These are phyloP conservation scores for Blastobasis lacticolella DNA, from an alignment of 2,888 invertebrate species.

Conservation along the genomic window DNA sequence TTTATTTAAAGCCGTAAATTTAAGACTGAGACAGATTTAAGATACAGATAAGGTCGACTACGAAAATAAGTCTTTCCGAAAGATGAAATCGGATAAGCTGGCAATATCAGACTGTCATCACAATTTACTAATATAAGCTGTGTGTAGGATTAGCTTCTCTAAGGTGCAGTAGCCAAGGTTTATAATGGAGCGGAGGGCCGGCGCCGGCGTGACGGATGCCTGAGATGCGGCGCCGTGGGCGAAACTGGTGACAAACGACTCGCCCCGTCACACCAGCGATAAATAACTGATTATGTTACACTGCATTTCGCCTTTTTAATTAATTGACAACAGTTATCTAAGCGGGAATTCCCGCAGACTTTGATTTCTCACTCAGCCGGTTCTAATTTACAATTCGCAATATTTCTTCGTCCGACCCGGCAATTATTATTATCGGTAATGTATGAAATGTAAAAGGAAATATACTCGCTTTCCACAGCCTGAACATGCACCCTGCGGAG, in stretches of 20 bases:
- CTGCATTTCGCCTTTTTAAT: constrained; percentile 65
- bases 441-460: constrained; percentile 40
- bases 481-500: constrained; percentile 44
- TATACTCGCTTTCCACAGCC: constrained; percentile 37
- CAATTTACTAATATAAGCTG: constrained; percentile 41
- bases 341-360: constrained; percentile 34
- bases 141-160: constrained; percentile 37
- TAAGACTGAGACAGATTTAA: constrained; percentile 1
- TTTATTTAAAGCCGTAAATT: neutral
- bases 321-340: constrained; percentile 63
- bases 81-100: constrained; percentile 63
- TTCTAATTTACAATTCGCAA: constrained; percentile 36
- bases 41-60: constrained; percentile 31
- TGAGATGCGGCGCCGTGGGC: constrained; percentile 58
- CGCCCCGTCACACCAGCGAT: constrained; percentile 64
- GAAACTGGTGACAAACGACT: constrained; percentile 68
- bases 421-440: constrained; percentile 34
- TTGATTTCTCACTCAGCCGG: constrained; percentile 35
- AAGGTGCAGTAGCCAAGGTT: constrained; percentile 36
- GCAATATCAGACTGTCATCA: constrained; percentile 62
- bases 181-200: constrained; percentile 27
- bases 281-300: constrained; percentile 73
- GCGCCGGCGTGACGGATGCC: constrained; percentile 50
- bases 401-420: constrained; percentile 9
- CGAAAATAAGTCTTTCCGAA: constrained; percentile 52